phyloP scores from a whole-genome alignment of 2,797 vertebrate genomes.

The Syncerus caffer region DNA sequence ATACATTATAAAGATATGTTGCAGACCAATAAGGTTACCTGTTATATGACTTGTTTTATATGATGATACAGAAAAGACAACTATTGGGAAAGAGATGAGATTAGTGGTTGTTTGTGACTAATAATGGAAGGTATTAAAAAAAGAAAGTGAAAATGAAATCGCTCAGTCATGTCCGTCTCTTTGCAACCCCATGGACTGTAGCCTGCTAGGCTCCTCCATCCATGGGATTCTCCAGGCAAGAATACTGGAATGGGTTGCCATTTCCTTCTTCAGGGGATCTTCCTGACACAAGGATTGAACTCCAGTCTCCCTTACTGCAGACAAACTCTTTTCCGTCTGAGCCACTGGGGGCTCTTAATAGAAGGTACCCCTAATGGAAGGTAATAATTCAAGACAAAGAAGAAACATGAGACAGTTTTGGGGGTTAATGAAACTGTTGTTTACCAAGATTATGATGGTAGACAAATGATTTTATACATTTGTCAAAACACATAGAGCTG shows the following conservation, averaged over 20 bases:
- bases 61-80: neutral
- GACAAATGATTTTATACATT: neutral
- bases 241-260: neutral
- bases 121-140: neutral
- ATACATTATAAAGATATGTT: neutral
- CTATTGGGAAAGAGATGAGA: neutral
- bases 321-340: neutral
- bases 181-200: neutral
- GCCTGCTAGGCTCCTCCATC: neutral
- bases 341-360: neutral
- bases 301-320: neutral
- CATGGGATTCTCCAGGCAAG: neutral
- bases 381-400: neutral
- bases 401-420: neutral
- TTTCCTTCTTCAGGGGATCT: neutral
- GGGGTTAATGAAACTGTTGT: neutral
- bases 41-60: neutral
- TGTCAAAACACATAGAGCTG: neutral
- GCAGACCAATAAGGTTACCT: neutral
- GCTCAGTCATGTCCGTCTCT: neutral
- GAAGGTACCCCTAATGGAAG: neutral
- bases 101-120: neutral
- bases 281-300: neutral
- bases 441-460: neutral
- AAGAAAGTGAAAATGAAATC: neutral